Evolutionary conservation across 2,888 invertebrate genomes (phyloP), one percentile per base, ranked within the genome.

Genomic region (Orchestes rusci): DNA sequence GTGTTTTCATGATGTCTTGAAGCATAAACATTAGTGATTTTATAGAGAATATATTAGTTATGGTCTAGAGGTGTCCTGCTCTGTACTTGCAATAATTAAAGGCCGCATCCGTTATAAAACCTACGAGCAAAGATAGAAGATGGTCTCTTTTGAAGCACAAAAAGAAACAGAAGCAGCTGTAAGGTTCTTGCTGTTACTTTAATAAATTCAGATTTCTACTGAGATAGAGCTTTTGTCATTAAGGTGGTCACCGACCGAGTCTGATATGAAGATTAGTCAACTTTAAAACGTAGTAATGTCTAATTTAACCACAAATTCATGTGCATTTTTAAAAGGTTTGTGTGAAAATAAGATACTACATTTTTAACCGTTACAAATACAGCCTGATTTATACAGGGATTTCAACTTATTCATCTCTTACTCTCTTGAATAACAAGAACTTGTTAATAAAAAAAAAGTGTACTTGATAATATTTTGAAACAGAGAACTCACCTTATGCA

Each of bases 211-310:
- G 61, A 61, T 62, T 62, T 61, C 63, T 62, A 60, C 62, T 62
- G 54, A 60, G 63, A 63, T 63, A 43, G 57, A 56, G 55, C 55
- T 56, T 59, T 56, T 63, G 63, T 63, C 63, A 62, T 63, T 63
- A 63, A 62, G 60, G 57, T 61, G 59, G 58, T 58, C 63, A 63
- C 62, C 59, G 58, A 63, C 60, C 63, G 62, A 60, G 63, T 61
- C 63, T 61, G 58, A 62, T 62, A 63, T 62, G 62, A 60, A 63
- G 59, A 63, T 63, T 60, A 62, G 61, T 62, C 60, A 61, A 61
- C 62, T 48, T 61, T 58, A 57, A 60, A 58, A 56, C 58, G 59
- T 57, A 61, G 60, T 60, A 61, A 62, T 60, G 60, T 61, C 60
- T 62, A 61, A 62, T 61, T 62, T 61, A 57, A 56, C 55, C 56